Percentiles rank a stretch among this genome's conserved stretches.
phyloP scores from a whole-genome alignment of 2,113 vertebrate species.

The Microtus ochrogaster region DNA sequence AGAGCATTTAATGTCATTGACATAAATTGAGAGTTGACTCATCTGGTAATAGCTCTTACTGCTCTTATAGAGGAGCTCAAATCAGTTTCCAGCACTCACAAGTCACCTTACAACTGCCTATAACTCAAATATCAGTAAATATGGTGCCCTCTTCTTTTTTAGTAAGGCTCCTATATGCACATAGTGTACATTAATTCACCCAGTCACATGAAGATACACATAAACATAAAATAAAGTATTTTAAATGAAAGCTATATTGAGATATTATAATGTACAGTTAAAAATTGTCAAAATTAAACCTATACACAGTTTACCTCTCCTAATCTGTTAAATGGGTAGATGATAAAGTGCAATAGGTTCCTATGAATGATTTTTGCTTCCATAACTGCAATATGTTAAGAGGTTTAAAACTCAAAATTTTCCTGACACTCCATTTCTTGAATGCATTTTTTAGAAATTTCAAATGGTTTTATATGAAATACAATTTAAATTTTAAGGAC shows the following conservation, averaged over 20 bases:
- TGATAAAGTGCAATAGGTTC: not conserved
- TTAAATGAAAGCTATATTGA: not conserved
- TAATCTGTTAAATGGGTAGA: conserved; percentile 10
- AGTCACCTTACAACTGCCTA: not conserved
- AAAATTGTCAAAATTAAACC: conserved; percentile 30
- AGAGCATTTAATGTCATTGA: not conserved
- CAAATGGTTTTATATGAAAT: conserved; percentile 62
- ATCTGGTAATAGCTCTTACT: not conserved
- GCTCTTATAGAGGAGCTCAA: not conserved
- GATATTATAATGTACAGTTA: not conserved
- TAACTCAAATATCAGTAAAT: not conserved
- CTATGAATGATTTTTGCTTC: not conserved
- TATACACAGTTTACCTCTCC: not conserved
- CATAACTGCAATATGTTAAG: conserved; percentile 39
- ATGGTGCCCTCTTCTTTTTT: not conserved
- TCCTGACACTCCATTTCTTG: conserved; percentile 28
- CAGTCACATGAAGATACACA: not conserved
- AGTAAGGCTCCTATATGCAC: not conserved
- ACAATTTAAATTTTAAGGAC: conserved; percentile 28
- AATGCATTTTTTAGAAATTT: conserved; percentile 23
- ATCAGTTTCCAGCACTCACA: not conserved
- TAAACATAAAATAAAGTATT: not conserved
- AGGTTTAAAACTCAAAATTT: conserved; percentile 32
- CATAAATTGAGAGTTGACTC: too few species aligned
- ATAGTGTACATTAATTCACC: not conserved